Percentiles rank a stretch among this genome's conserved stretches.
phyloP scores from a whole-genome alignment of 2,888 invertebrate genomes.

The Lycophotia porphyrea region DNA sequence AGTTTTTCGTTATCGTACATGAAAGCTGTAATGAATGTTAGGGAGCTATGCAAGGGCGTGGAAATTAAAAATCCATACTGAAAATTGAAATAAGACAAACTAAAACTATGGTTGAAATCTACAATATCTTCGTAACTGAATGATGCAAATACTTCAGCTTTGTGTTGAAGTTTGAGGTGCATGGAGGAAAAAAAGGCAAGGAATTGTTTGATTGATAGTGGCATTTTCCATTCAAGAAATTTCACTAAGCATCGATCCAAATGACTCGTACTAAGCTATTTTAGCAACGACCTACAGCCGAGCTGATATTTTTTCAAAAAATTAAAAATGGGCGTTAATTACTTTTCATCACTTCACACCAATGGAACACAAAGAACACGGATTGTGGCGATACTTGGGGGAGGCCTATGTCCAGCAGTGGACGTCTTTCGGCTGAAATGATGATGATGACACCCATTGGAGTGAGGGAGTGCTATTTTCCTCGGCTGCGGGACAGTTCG shows the following conservation, averaged over 20 bases:
- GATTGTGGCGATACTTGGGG: too few species aligned
- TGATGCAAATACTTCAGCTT: not conserved
- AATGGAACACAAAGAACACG: too few species aligned
- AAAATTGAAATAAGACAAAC: not conserved
- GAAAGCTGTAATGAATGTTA: constrained; percentile 29
- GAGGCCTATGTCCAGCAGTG: too few species aligned
- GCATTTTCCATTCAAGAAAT: not conserved
- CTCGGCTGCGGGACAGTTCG: too few species aligned
- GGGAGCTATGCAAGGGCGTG: constrained; percentile 22
- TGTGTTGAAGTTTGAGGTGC: not conserved
- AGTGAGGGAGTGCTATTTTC: too few species aligned
- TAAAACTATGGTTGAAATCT: not conserved
- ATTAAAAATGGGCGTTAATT: not conserved
- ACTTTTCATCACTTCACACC: too few species aligned
- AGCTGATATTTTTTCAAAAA: not conserved
- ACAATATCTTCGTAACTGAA: not conserved
- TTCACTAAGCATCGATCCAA: not conserved
- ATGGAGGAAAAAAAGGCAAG: too few species aligned
- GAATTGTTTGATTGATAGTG: not conserved
- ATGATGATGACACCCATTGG: too few species aligned
- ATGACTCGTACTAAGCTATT: not conserved
- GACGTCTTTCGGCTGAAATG: too few species aligned
- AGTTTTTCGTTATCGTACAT: constrained; percentile 35
- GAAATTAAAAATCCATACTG: constrained; percentile 3
- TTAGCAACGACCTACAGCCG: not conserved